Conservation (phyloP, 2,888 invertebrate genomes). For the Stenotaenia linearis region DNA sequence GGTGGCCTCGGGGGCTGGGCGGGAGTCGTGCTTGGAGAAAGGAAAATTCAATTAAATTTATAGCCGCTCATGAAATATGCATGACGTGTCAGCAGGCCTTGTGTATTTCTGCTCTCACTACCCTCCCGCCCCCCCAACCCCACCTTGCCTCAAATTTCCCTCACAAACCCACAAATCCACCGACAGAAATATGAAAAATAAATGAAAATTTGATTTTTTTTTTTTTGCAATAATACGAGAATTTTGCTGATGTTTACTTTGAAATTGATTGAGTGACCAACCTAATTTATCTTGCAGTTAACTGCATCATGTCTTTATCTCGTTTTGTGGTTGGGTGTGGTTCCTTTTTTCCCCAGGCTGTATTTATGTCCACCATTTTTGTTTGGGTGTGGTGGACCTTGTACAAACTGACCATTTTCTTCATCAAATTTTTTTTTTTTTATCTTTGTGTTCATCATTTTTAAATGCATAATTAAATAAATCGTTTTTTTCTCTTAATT, state of each 20-base stretch:
- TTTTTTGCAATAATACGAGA: too few species aligned
- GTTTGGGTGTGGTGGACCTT: background rate
- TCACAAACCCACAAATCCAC: too few species aligned
- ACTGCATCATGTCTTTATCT: conserved; percentile 17
- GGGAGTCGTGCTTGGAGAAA: conserved; percentile 24
- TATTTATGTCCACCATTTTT: conserved; percentile 24
- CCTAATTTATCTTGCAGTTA: conserved; percentile 8
- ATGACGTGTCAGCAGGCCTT: conserved; percentile 24
- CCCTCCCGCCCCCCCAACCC: background rate
- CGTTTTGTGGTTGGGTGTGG: conserved; percentile 24
- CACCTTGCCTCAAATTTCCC: background rate
- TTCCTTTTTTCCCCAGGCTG: background rate
- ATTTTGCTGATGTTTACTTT: too few species aligned
- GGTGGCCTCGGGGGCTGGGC: conserved; percentile 24
- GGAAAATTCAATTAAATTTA: conserved; percentile 29
- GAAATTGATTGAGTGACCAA: conserved; percentile 5
- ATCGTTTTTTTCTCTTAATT: conserved; percentile 29
- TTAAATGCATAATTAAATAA: background rate
- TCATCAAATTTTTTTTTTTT: conserved; percentile 18
- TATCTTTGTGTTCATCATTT: background rate
- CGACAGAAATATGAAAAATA: too few species aligned
- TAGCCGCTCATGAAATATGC: conserved; percentile 27
- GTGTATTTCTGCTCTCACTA: conserved; percentile 17
- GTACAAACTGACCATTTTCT: background rate
- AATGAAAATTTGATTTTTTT: background rate